Evolutionary conservation across 2,113 vertebrate genomes (phyloP).

Genomic region (Paralichthys olivaceus): DNA sequence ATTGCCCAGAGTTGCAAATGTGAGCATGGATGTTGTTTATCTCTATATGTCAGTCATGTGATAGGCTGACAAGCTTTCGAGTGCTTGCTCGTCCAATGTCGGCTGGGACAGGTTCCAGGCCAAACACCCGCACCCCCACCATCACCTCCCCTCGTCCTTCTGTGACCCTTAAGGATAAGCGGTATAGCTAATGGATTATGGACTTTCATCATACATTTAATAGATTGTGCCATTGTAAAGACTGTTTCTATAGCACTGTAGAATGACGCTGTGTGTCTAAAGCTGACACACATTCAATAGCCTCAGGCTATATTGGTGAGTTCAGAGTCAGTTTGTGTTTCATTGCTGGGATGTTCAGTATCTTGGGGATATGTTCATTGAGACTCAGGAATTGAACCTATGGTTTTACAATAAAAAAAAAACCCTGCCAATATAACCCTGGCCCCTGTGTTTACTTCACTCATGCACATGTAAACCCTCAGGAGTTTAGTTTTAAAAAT

Average conservation of each 20-base stretch:
- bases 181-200: not conserved
- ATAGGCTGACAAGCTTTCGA: not conserved
- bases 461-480: slow-evolving; percentile 11
- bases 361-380: not conserved
- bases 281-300: not conserved
- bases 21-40: not conserved
- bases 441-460: slow-evolving; percentile 8
- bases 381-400: not conserved
- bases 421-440: slow-evolving; percentile 19
- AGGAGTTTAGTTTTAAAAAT: slow-evolving; percentile 15
- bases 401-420: not conserved
- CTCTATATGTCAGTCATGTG: not conserved
- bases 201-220: not conserved
- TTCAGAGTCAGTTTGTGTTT: not conserved
- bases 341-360: not conserved
- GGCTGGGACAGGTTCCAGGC: not conserved
- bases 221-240: not conserved
- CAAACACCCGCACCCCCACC: not conserved
- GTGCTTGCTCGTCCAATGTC: not conserved
- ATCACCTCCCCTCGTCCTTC: not conserved
- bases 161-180: not conserved
- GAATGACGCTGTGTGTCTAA: not conserved
- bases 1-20: too few relatives aligned
- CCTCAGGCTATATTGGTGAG: not conserved
- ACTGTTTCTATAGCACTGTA: not conserved